These are phyloP conservation scores for Drosophila mauritiana DNA, from an alignment of 1,140 invertebrate genomes.

Conservation along the genomic window DNA sequence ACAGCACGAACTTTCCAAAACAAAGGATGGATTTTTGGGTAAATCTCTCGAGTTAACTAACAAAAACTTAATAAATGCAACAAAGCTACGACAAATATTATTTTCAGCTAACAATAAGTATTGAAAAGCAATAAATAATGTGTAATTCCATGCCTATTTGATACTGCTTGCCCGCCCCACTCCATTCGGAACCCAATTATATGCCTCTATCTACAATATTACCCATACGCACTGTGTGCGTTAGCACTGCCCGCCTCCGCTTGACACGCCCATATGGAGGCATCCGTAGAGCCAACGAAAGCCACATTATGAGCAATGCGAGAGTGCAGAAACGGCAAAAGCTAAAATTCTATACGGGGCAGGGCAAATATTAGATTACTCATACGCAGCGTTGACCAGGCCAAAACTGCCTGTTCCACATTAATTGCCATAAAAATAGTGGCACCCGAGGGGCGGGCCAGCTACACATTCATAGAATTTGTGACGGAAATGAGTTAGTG, in stretches of 20 bases:
- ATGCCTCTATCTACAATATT: slow-evolving; percentile 9
- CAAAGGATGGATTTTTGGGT: no score
- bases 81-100: no score
- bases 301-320: slow-evolving; percentile 26
- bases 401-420: slow-evolving; percentile 57
- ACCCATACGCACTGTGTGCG: slow-evolving; percentile 60
- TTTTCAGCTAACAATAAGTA: background rate
- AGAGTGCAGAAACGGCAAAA: background rate
- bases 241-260: slow-evolving; percentile 11
- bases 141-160: background rate
- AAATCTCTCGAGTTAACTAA: no score
- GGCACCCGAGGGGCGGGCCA: slow-evolving; percentile 13
- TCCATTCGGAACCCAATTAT: background rate
- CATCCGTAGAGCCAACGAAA: background rate
- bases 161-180: background rate
- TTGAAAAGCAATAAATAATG: background rate
- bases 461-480: slow-evolving; percentile 71
- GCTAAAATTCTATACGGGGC: slow-evolving; percentile 19
- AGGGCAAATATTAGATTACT: slow-evolving; percentile 52
- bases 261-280: slow-evolving; percentile 16
- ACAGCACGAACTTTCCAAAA: background rate
- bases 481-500: slow-evolving; percentile 79
- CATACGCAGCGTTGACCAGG: slow-evolving; percentile 56
- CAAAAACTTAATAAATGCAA: background rate
- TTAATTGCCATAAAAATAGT: slow-evolving; percentile 76